Evolutionary conservation across 1,140 invertebrate genomes (phyloP), one percentile per base, ranked within the genome.

Genomic region (Pogonomyrmex californicus): DNA sequence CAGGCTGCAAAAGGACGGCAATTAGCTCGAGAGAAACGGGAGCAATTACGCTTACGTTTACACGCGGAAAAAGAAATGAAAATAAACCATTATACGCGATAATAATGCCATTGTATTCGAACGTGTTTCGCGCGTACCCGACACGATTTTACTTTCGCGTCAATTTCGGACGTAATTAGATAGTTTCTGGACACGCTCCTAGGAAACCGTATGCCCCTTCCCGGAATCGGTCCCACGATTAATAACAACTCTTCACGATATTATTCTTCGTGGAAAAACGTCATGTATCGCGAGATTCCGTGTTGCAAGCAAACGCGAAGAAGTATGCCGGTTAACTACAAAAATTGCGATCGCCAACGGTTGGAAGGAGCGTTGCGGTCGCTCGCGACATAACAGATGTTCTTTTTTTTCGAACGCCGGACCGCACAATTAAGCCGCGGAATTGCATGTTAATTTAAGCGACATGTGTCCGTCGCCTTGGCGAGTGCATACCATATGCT

Each of bases 11-110:
- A 90, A 87, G 86, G 73, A 85, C 14, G 58, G 77, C 81, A 90
- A 91, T 91, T 91, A 91, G 70, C 44, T 14, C 41, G 73, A 83
- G 77, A 73, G 81, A 89, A 85, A 75, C 76, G 56, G 78, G 65
- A 83, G 79, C 83, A 12, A 60, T 89, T 58, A 23, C 60, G 54
- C 10, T 54, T 56, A 23, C 51, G 41, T 36, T 33, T 17, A 14
- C n/a, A n/a, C 36, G 62, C 17, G 47, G n/a, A 41, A 88, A 58
- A 54, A 76, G 89, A 78, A 85, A 85, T 76, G 60, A 17, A 86
- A 41, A 68, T 68, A 58, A 60, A 60, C 36, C 51, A 83, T 86
- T 82, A 68, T 47, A 23, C 77, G 63, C 63, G 63, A 23, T 81
- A 86, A 81, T 82, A 79, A 86, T 68, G 62, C 85, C 30, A 83